A percentile compares a stretch with the other conserved stretches of the same genome.
phyloP scores from a whole-genome alignment of 2,888 invertebrate species.

The Tiliacea citrago region DNA sequence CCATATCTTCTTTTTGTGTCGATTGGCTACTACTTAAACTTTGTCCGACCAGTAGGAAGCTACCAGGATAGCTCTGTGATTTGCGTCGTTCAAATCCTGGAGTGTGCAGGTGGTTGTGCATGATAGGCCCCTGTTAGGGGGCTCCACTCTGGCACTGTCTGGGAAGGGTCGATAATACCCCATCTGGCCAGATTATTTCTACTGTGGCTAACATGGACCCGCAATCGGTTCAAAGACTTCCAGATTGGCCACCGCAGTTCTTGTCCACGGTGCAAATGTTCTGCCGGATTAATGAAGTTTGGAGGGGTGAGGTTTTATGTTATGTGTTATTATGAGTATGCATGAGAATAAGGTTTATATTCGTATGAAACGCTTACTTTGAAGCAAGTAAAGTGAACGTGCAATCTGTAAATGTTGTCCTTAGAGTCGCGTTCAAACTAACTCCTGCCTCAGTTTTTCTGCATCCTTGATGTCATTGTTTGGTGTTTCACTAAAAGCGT shows the following conservation, averaged over 20 bases:
- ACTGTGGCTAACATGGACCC: background rate
- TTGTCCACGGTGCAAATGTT: background rate
- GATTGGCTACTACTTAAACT: too few species aligned
- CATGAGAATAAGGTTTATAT: background rate
- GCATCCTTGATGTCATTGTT: conserved; percentile 1
- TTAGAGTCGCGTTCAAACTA: background rate
- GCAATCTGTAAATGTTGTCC: background rate
- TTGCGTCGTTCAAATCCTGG: background rate
- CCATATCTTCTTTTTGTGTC: too few species aligned
- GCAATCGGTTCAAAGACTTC: background rate
- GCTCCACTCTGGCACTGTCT: too few species aligned
- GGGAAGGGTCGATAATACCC: background rate
- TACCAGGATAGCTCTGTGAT: background rate
- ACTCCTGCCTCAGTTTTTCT: background rate
- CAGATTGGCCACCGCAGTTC: background rate
- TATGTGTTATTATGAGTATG: background rate
- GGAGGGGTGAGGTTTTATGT: background rate
- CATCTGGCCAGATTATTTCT: background rate
- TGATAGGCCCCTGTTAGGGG: background rate
- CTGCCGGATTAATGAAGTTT: background rate
- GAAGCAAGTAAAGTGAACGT: background rate
- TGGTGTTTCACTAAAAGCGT: background rate
- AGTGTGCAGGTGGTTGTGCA: background rate
- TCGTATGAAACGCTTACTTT: background rate
- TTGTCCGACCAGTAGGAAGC: background rate